Conservation (phyloP, 2,113 vertebrate species). For the Macaca mulatta region DNA sequence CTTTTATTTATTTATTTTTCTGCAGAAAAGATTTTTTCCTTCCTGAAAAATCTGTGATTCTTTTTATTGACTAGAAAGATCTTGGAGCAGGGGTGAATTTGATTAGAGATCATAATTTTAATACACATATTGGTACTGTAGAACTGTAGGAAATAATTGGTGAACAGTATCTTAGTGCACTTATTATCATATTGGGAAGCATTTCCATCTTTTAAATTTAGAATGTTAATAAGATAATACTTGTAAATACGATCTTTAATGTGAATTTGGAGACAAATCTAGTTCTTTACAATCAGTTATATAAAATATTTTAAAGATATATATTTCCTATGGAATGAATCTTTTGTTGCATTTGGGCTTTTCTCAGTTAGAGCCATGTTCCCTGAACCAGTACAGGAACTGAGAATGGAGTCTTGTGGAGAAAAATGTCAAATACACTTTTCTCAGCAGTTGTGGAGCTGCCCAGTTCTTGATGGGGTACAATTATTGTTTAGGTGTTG, state of each 20-base stretch:
- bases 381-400: conserved; percentile 24
- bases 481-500: conserved; percentile 65
- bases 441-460: conserved; percentile 52
- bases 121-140: background rate
- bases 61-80: background rate
- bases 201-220: conserved; percentile 50
- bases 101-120: conserved; percentile 33
- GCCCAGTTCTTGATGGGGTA: conserved; percentile 44
- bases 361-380: conserved; percentile 55
- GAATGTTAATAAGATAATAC: conserved; percentile 45
- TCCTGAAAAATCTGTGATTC: conserved; percentile 11
- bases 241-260: conserved; percentile 40
- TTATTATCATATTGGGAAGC: conserved; percentile 52
- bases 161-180: background rate
- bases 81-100: background rate
- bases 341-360: conserved; percentile 40
- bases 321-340: conserved; percentile 27
- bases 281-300: conserved; percentile 23
- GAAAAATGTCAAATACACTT: conserved; percentile 67
- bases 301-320: conserved; percentile 27
- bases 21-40: background rate
- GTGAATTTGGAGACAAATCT: conserved; percentile 45
- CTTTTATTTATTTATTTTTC: background rate
- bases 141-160: conserved; percentile 42
- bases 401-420: conserved; percentile 37